These are phyloP conservation scores for Saturnia pavonia DNA, from an alignment of 2,888 invertebrate species.

Conservation along the genomic window DNA sequence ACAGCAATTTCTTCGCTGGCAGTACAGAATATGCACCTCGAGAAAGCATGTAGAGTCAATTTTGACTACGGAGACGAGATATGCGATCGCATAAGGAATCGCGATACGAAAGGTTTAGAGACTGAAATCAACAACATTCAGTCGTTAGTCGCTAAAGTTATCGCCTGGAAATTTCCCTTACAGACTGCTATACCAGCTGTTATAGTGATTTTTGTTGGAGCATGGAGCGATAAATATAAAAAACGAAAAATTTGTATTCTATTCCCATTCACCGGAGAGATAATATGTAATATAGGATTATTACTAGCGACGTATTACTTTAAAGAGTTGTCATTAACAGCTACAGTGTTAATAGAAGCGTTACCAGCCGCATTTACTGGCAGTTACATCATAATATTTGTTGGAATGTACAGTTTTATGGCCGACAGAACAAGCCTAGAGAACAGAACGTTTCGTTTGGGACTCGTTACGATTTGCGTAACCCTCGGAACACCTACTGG, in stretches of 20 bases:
- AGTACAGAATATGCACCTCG: constrained; percentile 80
- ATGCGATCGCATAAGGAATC: constrained; percentile 73
- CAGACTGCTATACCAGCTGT: constrained; percentile 82
- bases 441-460: constrained; percentile 84
- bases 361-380: constrained; percentile 83
- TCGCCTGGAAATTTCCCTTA: constrained; percentile 82
- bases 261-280: constrained; percentile 80
- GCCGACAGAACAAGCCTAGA: constrained; percentile 81
- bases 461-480: constrained; percentile 81
- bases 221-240: constrained; percentile 84
- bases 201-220: constrained; percentile 81
- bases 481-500: constrained; percentile 78
- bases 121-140: constrained; percentile 69
- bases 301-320: constrained; percentile 82
- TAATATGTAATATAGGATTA: constrained; percentile 76
- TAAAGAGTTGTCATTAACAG: constrained; percentile 73
- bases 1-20: constrained; percentile 84
- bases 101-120: constrained; percentile 71
- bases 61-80: constrained; percentile 74
- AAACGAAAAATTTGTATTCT: constrained; percentile 82
- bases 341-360: constrained; percentile 79
- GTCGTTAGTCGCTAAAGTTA: constrained; percentile 75
- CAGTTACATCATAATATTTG: constrained; percentile 81
- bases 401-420: constrained; percentile 84
- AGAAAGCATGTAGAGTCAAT: constrained; percentile 82